Percentiles rank a stretch among this genome's conserved stretches.
These are phyloP conservation scores for Tetramorium simillimum DNA, from an alignment of 1,140 invertebrate genomes.

Conservation along the genomic window DNA sequence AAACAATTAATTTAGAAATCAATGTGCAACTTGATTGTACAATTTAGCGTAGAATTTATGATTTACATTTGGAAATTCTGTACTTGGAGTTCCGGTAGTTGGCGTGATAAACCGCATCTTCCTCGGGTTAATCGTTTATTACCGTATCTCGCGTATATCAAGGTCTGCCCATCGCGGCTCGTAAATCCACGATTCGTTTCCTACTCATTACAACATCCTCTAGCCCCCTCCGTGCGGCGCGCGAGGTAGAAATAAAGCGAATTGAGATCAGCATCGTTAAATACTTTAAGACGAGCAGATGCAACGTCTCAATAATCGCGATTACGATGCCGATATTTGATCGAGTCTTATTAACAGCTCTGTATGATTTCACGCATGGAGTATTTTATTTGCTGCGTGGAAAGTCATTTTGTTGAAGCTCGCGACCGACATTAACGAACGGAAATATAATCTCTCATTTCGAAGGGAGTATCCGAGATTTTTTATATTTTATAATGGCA, in stretches of 20 bases:
- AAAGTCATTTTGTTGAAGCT: not conserved
- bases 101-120: conserved; percentile 20
- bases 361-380: not conserved
- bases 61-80: not conserved
- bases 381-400: not conserved
- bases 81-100: not conserved
- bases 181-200: conserved; percentile 47
- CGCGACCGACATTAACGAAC: not conserved
- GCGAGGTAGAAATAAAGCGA: conserved; percentile 13
- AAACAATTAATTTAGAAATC: not conserved
- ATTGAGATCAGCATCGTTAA: conserved; percentile 43
- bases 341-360: not conserved
- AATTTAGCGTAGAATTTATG: not conserved
- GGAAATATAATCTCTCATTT: not conserved
- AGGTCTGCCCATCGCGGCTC: conserved; percentile 18
- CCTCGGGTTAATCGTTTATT: conserved; percentile 44
- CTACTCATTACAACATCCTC: conserved; percentile 18
- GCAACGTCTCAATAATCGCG: conserved; percentile 24
- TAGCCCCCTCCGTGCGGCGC: not conserved
- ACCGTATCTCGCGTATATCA: conserved; percentile 37
- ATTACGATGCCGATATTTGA: conserved; percentile 31
- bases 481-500: not conserved
- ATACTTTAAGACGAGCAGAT: not conserved
- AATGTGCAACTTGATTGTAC: not conserved
- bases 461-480: not conserved